phyloP scores from a whole-genome alignment of 2,797 vertebrate genomes.

The Micropoecilia bifurca region DNA sequence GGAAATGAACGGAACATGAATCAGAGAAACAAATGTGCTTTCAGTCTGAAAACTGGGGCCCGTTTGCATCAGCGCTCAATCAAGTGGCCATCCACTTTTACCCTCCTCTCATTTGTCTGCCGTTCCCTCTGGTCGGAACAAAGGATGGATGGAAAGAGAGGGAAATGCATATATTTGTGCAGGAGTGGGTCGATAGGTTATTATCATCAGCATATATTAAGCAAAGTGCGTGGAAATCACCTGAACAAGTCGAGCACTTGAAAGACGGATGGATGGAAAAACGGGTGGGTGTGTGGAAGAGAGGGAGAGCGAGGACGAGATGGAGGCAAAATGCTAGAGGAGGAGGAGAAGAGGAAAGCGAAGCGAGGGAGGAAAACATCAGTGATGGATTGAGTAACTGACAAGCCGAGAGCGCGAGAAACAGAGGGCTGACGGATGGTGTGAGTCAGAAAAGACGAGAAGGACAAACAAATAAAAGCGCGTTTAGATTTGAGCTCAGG shows the following conservation, averaged over 20 bases:
- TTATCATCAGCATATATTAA: slow-evolving; percentile 75
- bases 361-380: slow-evolving; percentile 43
- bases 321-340: slow-evolving; percentile 5
- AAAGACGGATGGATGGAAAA: slow-evolving; percentile 32
- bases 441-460: slow-evolving; percentile 34
- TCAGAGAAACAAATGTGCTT: slow-evolving; percentile 41
- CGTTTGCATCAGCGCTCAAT: slow-evolving; percentile 52
- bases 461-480: slow-evolving; percentile 40
- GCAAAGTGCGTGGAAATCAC: slow-evolving; percentile 70
- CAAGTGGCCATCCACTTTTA: slow-evolving; percentile 48
- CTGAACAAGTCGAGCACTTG: slow-evolving; percentile 56
- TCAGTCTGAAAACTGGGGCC: slow-evolving; percentile 28
- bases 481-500: slow-evolving; percentile 9
- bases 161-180: slow-evolving; percentile 58
- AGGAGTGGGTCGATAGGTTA: slow-evolving; percentile 71
- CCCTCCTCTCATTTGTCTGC: slow-evolving; percentile 49
- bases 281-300: slow-evolving; percentile 2
- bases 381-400: slow-evolving; percentile 47
- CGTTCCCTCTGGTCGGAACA: slow-evolving; percentile 59
- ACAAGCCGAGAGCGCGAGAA: slow-evolving; percentile 20
- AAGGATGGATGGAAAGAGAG: slow-evolving; percentile 32
- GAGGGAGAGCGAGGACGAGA: slow-evolving; percentile 10
- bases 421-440: slow-evolving; percentile 19
- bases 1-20: slow-evolving; percentile 9
- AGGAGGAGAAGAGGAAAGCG: slow-evolving; percentile 3